Evolutionary conservation across 2,113 vertebrate genomes (phyloP).

Genomic region (Chunga burmeisteri): DNA sequence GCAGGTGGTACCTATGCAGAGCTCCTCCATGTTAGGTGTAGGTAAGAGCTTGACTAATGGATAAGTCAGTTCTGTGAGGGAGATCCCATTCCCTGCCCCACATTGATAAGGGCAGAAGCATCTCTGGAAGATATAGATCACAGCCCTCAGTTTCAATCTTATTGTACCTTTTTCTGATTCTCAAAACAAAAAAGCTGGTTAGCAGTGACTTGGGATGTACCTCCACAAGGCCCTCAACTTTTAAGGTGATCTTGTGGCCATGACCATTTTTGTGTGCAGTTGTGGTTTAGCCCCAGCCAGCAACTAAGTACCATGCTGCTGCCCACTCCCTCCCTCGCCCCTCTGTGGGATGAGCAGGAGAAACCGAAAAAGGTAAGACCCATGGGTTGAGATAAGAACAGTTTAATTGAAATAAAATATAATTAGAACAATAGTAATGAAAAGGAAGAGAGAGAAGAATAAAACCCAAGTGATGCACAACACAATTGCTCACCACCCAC

Average conservation of each 20-base stretch:
- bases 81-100: too few species aligned
- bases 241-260: background rate
- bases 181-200: background rate
- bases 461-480: too few species aligned
- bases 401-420: too few species aligned
- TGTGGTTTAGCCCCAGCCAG: background rate
- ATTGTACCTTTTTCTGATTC: fast-evolving
- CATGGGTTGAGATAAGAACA: too few species aligned
- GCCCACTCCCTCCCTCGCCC: too few species aligned
- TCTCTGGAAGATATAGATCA: background rate
- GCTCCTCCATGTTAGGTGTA: background rate
- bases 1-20: background rate
- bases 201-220: background rate
- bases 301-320: too few species aligned
- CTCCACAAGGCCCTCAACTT: background rate
- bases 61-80: background rate
- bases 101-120: background rate
- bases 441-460: too few species aligned
- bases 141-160: background rate
- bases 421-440: too few species aligned
- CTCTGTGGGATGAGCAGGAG: too few species aligned
- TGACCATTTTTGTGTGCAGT: background rate
- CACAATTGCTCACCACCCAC: too few species aligned
- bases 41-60: background rate
- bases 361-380: too few species aligned